These are phyloP conservation scores for Oryzias celebensis DNA, from an alignment of 2,113 vertebrate species.

Conservation along the genomic window DNA sequence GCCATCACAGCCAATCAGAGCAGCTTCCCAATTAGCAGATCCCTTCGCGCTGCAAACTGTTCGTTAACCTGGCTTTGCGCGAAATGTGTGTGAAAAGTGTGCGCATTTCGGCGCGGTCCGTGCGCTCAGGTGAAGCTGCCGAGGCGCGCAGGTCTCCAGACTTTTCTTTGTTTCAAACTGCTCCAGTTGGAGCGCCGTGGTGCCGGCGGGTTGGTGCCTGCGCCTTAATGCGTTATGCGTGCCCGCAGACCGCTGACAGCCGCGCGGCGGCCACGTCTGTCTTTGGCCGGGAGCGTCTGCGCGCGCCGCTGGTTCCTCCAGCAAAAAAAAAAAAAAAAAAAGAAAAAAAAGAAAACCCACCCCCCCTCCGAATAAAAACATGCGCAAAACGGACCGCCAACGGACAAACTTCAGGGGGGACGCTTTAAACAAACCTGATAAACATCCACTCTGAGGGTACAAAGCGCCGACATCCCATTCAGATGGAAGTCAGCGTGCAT, in stretches of 20 bases:
- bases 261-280: slow-evolving; percentile 64
- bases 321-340: slow-evolving; percentile 27
- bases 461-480: slow-evolving; percentile 9
- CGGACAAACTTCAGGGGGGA: slow-evolving; percentile 67
- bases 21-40: slow-evolving; percentile 34
- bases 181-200: slow-evolving; percentile 24
- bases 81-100: slow-evolving; percentile 69
- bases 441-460: slow-evolving; percentile 8
- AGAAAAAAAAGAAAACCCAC: slow-evolving; percentile 19
- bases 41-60: slow-evolving; percentile 14
- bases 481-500: slow-evolving; percentile 25
- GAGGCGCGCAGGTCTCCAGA: slow-evolving; percentile 31
- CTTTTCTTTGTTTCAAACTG: slow-evolving; percentile 72
- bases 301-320: slow-evolving; percentile 69
- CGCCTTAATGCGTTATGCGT: slow-evolving; percentile 23
- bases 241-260: slow-evolving; percentile 56
- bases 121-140: slow-evolving; percentile 49
- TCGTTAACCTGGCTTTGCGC: slow-evolving; percentile 2
- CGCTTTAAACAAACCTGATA: slow-evolving; percentile 9
- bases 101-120: slow-evolving; percentile 8
- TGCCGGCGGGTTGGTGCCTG: slow-evolving; percentile 19
- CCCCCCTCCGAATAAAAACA: slow-evolving; percentile 5
- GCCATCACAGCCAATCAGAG: slow-evolving; percentile 56
- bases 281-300: slow-evolving; percentile 64
- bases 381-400: slow-evolving; percentile 67